These are phyloP conservation scores for Catharus fuscescens DNA, from an alignment of 2,113 vertebrate species.

Conservation along the genomic window DNA sequence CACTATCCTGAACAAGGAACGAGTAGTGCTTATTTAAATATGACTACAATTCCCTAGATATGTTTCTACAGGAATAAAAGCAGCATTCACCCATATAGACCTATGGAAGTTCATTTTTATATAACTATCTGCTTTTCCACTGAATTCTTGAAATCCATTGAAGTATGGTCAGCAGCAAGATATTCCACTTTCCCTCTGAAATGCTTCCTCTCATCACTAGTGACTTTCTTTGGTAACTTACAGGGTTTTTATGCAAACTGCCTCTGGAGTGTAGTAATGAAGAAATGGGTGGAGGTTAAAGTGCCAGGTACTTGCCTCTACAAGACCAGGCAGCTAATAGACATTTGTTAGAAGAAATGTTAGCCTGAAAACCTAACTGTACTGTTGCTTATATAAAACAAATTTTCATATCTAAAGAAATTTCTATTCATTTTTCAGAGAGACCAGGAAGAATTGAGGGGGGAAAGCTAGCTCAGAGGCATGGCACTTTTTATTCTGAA, in stretches of 20 bases:
- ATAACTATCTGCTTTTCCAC: neutral
- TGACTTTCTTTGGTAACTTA: neutral
- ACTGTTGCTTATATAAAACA: neutral
- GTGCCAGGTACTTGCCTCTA: neutral
- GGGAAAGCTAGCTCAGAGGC: neutral
- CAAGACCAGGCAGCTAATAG: neutral
- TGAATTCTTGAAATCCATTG: neutral
- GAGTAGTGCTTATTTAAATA: neutral
- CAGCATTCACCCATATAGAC: neutral
- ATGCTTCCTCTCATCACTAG: neutral
- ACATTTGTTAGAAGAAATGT: neutral
- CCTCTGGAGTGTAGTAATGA: neutral
- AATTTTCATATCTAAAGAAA: neutral
- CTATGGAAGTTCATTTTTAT: neutral
- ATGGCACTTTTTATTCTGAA: neutral
- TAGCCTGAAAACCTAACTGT: slow-evolving; percentile 3
- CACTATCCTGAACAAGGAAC: neutral
- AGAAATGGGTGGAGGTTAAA: neutral
- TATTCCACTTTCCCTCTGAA: neutral
- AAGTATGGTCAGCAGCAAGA: neutral
- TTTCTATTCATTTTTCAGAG: neutral
- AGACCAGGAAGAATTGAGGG: neutral
- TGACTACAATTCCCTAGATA: neutral
- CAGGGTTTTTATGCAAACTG: neutral
- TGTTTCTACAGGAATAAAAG: neutral